phyloP scores from a whole-genome alignment of 1,140 invertebrate genomes.

The Nylanderia fulva region DNA sequence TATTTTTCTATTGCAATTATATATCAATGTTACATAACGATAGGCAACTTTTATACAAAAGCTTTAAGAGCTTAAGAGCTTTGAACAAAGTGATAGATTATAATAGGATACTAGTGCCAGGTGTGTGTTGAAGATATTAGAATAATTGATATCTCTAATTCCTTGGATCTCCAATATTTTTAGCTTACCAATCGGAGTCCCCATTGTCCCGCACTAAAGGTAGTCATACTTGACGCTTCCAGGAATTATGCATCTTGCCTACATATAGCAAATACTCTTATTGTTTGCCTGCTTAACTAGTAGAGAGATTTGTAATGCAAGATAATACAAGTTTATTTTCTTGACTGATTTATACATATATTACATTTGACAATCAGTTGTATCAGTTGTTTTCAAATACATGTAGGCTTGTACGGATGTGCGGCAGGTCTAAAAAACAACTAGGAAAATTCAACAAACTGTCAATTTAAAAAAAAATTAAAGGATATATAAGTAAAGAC shows the following conservation, averaged over 20 bases:
- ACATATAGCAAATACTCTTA: conserved; percentile 73
- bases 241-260: conserved; percentile 80
- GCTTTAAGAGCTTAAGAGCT: conserved; percentile 58
- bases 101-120: conserved; percentile 72
- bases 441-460: conserved; percentile 13
- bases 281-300: conserved; percentile 80
- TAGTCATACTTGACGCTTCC: conserved; percentile 80
- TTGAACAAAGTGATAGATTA: conserved; percentile 67
- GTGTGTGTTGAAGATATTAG: conserved; percentile 67
- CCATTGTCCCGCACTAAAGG: conserved; percentile 84
- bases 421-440: conserved; percentile 32
- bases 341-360: conserved; percentile 27
- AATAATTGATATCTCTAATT: conserved; percentile 77
- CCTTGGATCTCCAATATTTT: conserved; percentile 82
- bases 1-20: conserved; percentile 54
- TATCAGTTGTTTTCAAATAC: conserved; percentile 38
- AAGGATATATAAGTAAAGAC: not conserved
- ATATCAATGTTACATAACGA: conserved; percentile 18
- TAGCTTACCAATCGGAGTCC: conserved; percentile 85
- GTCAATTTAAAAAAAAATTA: conserved; percentile 1
- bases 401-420: conserved; percentile 62
- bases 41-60: conserved; percentile 52
- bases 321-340: conserved; percentile 66
- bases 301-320: conserved; percentile 73
- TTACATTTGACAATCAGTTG: conserved; percentile 51